These are phyloP conservation scores for Anguilla megastoma DNA, from an alignment of 2,797 vertebrate species.

Conservation along the genomic window DNA sequence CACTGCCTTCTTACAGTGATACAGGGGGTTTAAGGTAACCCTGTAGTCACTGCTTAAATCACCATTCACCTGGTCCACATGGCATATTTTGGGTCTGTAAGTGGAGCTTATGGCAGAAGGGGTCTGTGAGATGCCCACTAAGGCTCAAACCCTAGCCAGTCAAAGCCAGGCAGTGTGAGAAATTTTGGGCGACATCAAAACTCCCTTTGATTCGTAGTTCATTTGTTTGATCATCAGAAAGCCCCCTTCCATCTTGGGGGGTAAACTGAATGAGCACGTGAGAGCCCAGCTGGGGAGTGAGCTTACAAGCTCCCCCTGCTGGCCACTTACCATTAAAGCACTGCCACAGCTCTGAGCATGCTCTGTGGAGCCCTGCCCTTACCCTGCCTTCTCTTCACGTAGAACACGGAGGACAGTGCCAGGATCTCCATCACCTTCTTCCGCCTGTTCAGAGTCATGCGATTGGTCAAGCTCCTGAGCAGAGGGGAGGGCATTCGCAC, in stretches of 20 bases:
- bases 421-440: slow-evolving; percentile 99
- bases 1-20: neutral
- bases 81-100: neutral
- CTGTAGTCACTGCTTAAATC: neutral
- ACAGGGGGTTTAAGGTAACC: neutral
- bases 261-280: neutral
- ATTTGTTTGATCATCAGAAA: neutral
- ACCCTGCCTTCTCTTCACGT: slow-evolving; percentile 50
- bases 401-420: slow-evolving; percentile 97
- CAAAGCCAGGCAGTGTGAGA: neutral
- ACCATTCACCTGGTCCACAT: neutral
- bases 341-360: slow-evolving; percentile 13
- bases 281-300: neutral
- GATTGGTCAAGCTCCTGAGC: slow-evolving; percentile 95
- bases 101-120: neutral
- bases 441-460: slow-evolving; percentile 97
- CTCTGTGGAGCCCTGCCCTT: neutral
- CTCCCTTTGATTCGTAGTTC: slow-evolving; percentile 16
- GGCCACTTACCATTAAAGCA: slow-evolving; percentile 15
- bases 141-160: neutral
- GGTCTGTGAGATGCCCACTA: neutral
- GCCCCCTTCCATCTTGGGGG: neutral
- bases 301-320: neutral
- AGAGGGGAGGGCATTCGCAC: slow-evolving; percentile 96
- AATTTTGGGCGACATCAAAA: neutral